Base-by-base conservation (phyloP, 2,797 vertebrate species). In the Neomorphus geoffroyi region DNA sequence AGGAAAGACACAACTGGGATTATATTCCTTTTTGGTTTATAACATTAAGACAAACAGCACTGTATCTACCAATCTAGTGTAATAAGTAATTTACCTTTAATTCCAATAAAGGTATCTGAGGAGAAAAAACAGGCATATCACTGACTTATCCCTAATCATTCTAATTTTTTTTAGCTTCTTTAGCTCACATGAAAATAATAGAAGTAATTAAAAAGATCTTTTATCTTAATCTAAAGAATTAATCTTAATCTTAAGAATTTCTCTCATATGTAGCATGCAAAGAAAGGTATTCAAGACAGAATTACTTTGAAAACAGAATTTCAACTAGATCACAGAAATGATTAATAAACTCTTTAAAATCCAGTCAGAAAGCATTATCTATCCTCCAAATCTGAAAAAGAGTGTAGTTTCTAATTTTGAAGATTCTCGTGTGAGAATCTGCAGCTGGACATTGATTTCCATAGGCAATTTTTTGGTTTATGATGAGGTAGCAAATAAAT, bases 401-500 rank as follows among this genome's bases (percentile, higher is more conserved):
- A 92, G 89, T 88, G n/a, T 48, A 16, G 30, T 61, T 94, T 87
- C 53, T 83, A 69, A 91, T 92, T 91, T 74, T 64, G 88, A 86
- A 84, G 28, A 61, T 69, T 89, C 60, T 91, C 46, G 45, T 87
- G 62, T 92, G 57, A 88, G 77, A 79, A 71, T 45, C 35, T 88
- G 46, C 53, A 61, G 27, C 57, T 82, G 48, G 21, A 26, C 51
- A 66, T 77, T 88, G 75, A 78, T 89, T 92, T 93, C 35, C 60
- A 60, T 22, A 79, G 75, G 7, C 21, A 81, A 32, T 75, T 61
- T 92, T 48, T 85, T 88, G 5, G 6, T 72, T 87, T 84, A 39
- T 58, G 41, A 58, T 85, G 74, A 45, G 33, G 46, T 78, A 90
- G 65, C 85, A 93, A 93, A 88, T 64, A 93, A 91, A 66, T 60